These are phyloP conservation scores for Mechanitis mazaeus DNA, from an alignment of 2,888 invertebrate species.

Conservation along the genomic window DNA sequence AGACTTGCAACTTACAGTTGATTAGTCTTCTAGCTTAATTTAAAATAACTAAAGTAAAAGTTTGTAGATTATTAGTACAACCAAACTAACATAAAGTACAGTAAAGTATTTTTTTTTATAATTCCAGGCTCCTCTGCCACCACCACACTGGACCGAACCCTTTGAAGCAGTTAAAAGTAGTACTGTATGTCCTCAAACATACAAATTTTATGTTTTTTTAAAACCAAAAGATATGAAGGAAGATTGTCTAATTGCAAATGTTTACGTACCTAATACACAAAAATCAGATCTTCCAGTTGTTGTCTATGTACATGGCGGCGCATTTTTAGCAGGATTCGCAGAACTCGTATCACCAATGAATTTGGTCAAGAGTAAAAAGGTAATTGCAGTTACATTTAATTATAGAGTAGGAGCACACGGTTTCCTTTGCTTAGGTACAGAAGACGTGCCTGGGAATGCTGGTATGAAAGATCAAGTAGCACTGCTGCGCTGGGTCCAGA, in stretches of 20 bases:
- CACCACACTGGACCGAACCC: conserved; percentile 36
- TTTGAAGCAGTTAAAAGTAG: conserved; percentile 36
- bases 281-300: conserved; percentile 44
- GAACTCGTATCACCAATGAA: conserved; percentile 33
- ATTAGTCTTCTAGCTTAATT: no score
- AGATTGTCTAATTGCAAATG: conserved; percentile 34
- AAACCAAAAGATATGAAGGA: conserved; percentile 17
- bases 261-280: conserved; percentile 32
- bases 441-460: conserved; percentile 37
- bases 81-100: no score
- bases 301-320: conserved; percentile 62
- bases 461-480: conserved; percentile 40
- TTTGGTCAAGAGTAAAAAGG: conserved; percentile 34
- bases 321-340: conserved; percentile 47
- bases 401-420: conserved; percentile 41
- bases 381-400: conserved; percentile 45
- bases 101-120: no score
- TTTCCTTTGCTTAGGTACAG: conserved; percentile 34
- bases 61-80: no score
- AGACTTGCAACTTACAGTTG: no score
- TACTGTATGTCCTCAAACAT: conserved; percentile 38
- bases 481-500: conserved; percentile 35
- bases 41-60: no score
- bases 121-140: conserved; percentile 43
- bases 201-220: neutral